A percentile compares a stretch with the other conserved stretches of the same genome.
Conservation (phyloP, 30 jellyfish, hydroid and myxozoan species). For the Chrysaora quinquecirrha region DNA sequence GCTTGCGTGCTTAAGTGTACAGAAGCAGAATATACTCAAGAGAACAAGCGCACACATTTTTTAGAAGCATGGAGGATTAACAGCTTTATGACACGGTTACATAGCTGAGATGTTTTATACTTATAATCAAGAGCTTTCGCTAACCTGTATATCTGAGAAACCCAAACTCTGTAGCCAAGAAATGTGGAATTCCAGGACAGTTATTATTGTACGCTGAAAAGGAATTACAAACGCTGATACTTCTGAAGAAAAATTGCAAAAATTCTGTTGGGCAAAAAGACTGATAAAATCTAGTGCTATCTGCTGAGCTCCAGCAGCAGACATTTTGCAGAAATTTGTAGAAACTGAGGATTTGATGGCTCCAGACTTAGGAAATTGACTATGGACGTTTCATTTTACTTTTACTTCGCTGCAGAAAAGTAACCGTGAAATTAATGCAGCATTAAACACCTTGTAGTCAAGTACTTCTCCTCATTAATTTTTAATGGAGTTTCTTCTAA, state of each 20-base stretch:
- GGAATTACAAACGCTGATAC: background rate
- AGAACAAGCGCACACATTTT: too few species aligned
- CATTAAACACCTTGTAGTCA: background rate
- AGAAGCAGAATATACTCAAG: background rate
- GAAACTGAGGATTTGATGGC: background rate
- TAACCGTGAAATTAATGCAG: background rate
- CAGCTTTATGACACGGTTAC: too few species aligned
- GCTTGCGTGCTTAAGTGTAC: too few species aligned
- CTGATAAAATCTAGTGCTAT: background rate
- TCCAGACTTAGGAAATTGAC: background rate
- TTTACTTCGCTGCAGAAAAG: too few species aligned
- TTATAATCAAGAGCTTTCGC: too few species aligned
- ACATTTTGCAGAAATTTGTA: background rate
- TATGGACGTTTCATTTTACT: background rate
- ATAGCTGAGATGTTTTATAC: too few species aligned
- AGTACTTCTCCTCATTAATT: background rate
- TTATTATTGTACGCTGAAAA: slow-evolving; percentile 28
- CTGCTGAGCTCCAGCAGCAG: background rate
- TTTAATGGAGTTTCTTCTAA: background rate
- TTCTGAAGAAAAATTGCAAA: background rate
- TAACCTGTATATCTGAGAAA: slow-evolving; percentile 51
- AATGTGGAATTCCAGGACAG: slow-evolving; percentile 46
- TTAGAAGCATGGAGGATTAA: too few species aligned
- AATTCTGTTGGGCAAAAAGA: too few species aligned
- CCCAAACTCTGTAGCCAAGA: slow-evolving; percentile 57